Conservation (phyloP, 2,113 vertebrate genomes). For the Peromyscus californicus region DNA sequence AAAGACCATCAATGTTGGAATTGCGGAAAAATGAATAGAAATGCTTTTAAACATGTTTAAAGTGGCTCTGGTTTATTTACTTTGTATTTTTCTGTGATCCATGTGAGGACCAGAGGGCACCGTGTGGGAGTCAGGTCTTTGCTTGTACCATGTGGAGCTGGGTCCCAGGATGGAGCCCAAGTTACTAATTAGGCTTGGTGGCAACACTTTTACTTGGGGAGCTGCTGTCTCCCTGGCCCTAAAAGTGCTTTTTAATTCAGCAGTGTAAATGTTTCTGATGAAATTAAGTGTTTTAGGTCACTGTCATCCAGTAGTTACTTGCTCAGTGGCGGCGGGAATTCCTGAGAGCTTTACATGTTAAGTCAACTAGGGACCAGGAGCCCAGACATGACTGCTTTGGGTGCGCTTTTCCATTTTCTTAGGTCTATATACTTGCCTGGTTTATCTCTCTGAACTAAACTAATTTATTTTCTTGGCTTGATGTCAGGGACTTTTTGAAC, state of each 20-base stretch:
- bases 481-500: slow-evolving; percentile 37
- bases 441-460: slow-evolving; percentile 58
- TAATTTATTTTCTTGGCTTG: slow-evolving; percentile 62
- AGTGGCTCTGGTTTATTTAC: not conserved
- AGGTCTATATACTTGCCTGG: not conserved
- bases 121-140: not conserved
- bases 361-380: not conserved
- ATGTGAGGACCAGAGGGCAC: not conserved
- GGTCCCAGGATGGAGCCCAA: not conserved
- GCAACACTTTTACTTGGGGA: not conserved
- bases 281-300: not conserved
- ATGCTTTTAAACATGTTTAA: not conserved
- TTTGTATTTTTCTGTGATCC: not conserved
- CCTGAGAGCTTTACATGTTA: not conserved
- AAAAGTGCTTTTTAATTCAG: not conserved
- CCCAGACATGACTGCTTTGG: not conserved
- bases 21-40: not conserved
- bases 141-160: not conserved
- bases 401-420: slow-evolving; percentile 45
- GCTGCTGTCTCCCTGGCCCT: not conserved
- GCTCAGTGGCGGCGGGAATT: not conserved
- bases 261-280: not conserved
- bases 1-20: not conserved
- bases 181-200: not conserved
- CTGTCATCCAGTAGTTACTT: not conserved